Evolutionary conservation across 2,113 vertebrate genomes (phyloP).

Genomic region (Paradisaea rubra): DNA sequence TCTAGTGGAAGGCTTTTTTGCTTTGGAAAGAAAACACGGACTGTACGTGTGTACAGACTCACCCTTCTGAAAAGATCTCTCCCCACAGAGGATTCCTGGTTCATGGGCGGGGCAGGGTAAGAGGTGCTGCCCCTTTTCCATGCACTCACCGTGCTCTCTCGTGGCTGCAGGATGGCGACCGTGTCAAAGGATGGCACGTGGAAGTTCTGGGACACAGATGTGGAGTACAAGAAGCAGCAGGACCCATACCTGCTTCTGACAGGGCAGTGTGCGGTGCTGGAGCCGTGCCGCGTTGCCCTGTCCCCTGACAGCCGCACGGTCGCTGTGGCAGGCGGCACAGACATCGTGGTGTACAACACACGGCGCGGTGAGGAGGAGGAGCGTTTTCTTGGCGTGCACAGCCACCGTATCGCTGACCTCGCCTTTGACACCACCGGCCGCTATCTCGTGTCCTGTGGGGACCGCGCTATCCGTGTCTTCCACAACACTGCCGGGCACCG

Average conservation of each 20-base stretch:
- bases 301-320: conserved; percentile 83
- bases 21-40: accelerated
- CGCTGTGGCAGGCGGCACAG: conserved; percentile 76
- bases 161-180: conserved; percentile 83
- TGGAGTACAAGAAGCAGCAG: conserved; percentile 95
- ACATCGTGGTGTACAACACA: conserved; percentile 77
- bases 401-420: conserved; percentile 72
- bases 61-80: not conserved
- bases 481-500: conserved; percentile 87
- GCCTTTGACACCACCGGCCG: conserved; percentile 83
- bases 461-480: conserved; percentile 82
- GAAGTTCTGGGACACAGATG: conserved; percentile 94
- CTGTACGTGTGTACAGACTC: accelerated
- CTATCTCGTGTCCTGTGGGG: conserved; percentile 84
- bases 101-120: too few relatives aligned
- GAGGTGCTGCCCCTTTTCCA: accelerated
- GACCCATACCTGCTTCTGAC: conserved; percentile 89
- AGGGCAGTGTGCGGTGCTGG: conserved; percentile 63
- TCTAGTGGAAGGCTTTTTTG: not conserved
- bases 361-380: conserved; percentile 80
- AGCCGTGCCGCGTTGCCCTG: conserved; percentile 77
- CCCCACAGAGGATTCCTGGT: not conserved
- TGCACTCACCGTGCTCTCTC: accelerated
- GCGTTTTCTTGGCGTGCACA: conserved; percentile 74
- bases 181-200: conserved; percentile 93